Base-by-base conservation (phyloP, 2,113 vertebrate species). In the Clinocottus analis region DNA sequence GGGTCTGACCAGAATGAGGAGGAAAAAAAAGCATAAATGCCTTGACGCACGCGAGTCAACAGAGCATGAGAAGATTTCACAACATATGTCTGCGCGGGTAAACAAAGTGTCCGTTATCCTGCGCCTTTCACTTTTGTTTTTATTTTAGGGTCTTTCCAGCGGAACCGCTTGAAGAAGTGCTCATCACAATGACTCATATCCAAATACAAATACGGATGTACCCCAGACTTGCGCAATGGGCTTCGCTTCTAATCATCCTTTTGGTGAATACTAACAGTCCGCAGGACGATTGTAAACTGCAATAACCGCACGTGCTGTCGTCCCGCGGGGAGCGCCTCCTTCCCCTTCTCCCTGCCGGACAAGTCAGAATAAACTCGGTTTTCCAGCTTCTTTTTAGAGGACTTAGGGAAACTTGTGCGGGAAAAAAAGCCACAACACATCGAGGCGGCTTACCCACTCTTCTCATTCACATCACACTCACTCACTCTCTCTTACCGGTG, bases 401-500 rank as follows among this genome's bases (percentile, higher is more conserved):
- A 87, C 86, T 92, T 88, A 0, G 9, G 27, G 14, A 83, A 91
- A 90, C 75, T 88, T 91, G 63, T 63, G 56, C n/a, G 12, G 63
- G 8, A 49, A 49, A 49, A 11, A 49, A 49, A 49, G n/a, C 60
- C 19, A 25, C 33, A 33, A 25, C 72, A 77, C 79, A 62, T 16
- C 61, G 43, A 47, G 14, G 3, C 27, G 4, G 45, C 55, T 35
- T 21, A n/a, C 0, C 78, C 78, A 62, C 78, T 68, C 79, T 77
- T 79, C 45, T 72, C 80, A 80, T 74, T 80, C 78, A 75, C 53
- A 29, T 75, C 75, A 83, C 81, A 63, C 49, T 60, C 79, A 55
- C 51, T 27, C 14, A 3, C 31, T 7, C 23, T 29, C 13, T 1
- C 14, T 94, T 94, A 95, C 95, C 95, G 49, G 94, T 89, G 86